Evolutionary conservation across 1,140 invertebrate genomes (phyloP).

Genomic region (Eupristina koningsbergeri): DNA sequence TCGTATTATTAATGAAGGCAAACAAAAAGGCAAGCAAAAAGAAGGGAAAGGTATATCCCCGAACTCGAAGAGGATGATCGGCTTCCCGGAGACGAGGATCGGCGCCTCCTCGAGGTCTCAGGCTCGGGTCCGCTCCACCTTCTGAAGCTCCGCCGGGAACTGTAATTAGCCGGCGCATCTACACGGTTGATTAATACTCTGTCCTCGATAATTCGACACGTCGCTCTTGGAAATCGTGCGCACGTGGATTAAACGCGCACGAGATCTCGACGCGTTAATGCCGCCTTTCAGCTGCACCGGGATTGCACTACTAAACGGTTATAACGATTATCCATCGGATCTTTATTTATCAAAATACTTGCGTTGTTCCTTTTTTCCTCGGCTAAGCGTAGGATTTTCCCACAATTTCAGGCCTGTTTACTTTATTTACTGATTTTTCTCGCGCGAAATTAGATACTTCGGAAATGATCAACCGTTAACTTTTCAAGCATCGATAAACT

Average conservation of each 20-base stretch:
- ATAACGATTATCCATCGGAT: constrained; percentile 23
- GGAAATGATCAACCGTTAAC: constrained; percentile 22
- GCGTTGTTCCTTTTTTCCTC: neutral
- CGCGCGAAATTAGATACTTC: neutral
- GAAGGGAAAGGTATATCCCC: neutral
- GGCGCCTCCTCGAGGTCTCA: too few species aligned
- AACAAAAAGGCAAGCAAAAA: neutral
- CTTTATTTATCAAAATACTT: constrained; percentile 22
- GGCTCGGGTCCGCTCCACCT: neutral
- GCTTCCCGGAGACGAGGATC: too few species aligned
- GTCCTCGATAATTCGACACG: constrained; percentile 41
- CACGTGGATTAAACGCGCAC: neutral
- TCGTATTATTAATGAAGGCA: constrained; percentile 27
- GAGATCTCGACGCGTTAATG: constrained; percentile 15
- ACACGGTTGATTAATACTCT: constrained; percentile 38
- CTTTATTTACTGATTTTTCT: neutral
- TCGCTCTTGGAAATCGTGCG: neutral
- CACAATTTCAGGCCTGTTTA: constrained; percentile 21
- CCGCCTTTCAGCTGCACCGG: constrained; percentile 16
- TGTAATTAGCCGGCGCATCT: constrained; percentile 18
- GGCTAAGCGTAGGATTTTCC: constrained; percentile 8
- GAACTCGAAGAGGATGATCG: neutral
- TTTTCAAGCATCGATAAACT: neutral
- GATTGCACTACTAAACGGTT: constrained; percentile 34
- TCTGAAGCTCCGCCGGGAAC: neutral